phyloP scores from a whole-genome alignment of 2,113 vertebrate genomes.

The Myotis davidii region DNA sequence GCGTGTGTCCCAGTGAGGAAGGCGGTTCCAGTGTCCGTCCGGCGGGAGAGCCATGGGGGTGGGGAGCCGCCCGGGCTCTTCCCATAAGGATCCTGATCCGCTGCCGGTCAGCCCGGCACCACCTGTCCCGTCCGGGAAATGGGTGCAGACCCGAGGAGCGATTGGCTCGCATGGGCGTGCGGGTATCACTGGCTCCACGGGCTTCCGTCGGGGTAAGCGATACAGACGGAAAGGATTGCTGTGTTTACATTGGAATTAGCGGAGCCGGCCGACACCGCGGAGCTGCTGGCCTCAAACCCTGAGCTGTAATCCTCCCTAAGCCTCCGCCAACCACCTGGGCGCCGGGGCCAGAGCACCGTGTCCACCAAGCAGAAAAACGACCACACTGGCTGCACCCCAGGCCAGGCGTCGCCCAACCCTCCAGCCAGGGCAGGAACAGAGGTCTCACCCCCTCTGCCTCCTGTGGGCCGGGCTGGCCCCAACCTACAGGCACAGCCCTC shows the following conservation, averaged over 20 bases:
- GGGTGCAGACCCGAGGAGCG: conserved; percentile 52
- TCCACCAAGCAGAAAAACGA: rapidly evolving
- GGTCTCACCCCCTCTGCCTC: background rate
- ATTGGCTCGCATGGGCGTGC: conserved; percentile 75
- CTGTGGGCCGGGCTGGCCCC: background rate
- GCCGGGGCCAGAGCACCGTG: background rate
- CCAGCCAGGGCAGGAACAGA: background rate
- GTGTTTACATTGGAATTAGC: conserved; percentile 83
- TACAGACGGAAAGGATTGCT: conserved; percentile 73
- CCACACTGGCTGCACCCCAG: background rate
- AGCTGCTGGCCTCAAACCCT: conserved; percentile 78
- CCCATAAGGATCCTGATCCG: background rate
- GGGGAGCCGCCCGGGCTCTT: background rate
- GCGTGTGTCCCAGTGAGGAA: conserved; percentile 14
- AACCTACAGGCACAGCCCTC: background rate
- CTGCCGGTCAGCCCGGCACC: background rate
- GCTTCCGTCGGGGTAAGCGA: conserved; percentile 75
- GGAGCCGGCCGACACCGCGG: conserved; percentile 78
- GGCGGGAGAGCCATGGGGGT: conserved; percentile 16
- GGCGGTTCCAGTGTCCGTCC: background rate
- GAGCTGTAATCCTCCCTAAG: conserved; percentile 79
- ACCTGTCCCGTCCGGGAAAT: background rate
- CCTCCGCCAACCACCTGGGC: conserved; percentile 72
- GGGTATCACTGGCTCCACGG: background rate
- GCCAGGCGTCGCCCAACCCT: no score